Conservation (phyloP, 2,888 invertebrate genomes). For the Tinea pellionella region DNA sequence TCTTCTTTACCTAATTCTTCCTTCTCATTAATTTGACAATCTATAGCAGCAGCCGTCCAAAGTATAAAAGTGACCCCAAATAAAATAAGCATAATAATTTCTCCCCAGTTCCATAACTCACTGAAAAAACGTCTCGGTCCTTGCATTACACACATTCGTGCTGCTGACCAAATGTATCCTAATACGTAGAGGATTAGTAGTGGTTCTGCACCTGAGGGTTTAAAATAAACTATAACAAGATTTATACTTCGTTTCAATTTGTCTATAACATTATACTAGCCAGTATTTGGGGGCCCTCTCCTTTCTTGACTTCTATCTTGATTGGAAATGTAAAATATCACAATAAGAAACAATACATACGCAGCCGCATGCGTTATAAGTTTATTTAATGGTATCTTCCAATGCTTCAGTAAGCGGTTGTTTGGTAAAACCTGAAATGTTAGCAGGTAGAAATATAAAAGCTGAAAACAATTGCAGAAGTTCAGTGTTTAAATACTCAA, state of each 20-base stretch:
- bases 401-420: conserved; percentile 57
- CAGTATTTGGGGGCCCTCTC: conserved; percentile 71
- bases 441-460: too few species aligned
- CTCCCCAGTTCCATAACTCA: conserved; percentile 73
- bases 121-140: conserved; percentile 69
- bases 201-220: conserved; percentile 33
- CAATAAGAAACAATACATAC: conserved; percentile 73
- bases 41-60: conserved; percentile 71
- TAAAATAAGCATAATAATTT: conserved; percentile 67
- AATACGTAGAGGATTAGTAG: conserved; percentile 60
- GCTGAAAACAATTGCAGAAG: background rate
- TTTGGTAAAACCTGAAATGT: conserved; percentile 5
- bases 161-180: conserved; percentile 66
- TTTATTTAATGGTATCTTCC: conserved; percentile 76
- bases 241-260: too few species aligned
- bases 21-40: conserved; percentile 27
- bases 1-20: background rate
- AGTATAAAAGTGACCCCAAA: conserved; percentile 72
- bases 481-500: background rate
- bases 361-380: conserved; percentile 76
- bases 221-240: too few species aligned
- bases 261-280: conserved; percentile 25
- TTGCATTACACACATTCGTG: conserved; percentile 66
- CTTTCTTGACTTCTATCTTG: conserved; percentile 67
- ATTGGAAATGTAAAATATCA: conserved; percentile 72